These are phyloP conservation scores for Oxyscelio sp. DNA, from an alignment of 2,888 invertebrate species.

Conservation along the genomic window DNA sequence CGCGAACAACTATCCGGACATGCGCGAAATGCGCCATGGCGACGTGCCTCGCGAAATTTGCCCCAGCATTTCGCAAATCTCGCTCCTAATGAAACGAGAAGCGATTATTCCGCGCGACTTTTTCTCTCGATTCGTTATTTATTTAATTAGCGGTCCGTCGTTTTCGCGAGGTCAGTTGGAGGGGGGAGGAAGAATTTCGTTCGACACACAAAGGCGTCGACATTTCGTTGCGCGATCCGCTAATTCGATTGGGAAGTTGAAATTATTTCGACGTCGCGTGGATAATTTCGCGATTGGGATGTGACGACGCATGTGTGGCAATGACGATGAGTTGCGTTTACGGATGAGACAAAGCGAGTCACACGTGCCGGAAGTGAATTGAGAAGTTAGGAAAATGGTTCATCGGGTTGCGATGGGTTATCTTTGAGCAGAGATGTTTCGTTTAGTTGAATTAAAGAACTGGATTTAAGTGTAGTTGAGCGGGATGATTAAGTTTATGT, in stretches of 20 bases:
- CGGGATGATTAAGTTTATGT: no score
- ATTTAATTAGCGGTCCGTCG: conserved; percentile 14
- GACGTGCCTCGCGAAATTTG: conserved; percentile 80
- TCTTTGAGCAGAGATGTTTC: no score
- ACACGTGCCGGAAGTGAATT: no score
- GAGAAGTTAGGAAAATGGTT: no score
- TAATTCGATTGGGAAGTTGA: not conserved
- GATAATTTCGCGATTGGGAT: no score
- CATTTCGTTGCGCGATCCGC: not conserved
- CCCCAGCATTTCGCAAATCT: conserved; percentile 51
- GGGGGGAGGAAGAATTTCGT: not conserved
- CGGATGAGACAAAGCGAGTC: no score
- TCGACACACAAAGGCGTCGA: not conserved
- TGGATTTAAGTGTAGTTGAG: no score
- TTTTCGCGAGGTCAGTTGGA: conserved; percentile 6
- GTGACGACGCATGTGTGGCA: no score
- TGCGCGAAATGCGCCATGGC: conserved; percentile 85
- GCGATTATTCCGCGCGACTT: conserved; percentile 55
- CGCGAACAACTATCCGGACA: conserved; percentile 78
- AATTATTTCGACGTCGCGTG: not conserved
- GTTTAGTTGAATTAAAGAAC: no score
- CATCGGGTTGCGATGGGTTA: no score
- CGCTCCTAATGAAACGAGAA: conserved; percentile 61
- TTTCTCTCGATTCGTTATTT: conserved; percentile 63
- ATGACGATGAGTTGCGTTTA: no score